phyloP scores from a whole-genome alignment of 2,797 vertebrate species.

The Lateolabrax maculatus region DNA sequence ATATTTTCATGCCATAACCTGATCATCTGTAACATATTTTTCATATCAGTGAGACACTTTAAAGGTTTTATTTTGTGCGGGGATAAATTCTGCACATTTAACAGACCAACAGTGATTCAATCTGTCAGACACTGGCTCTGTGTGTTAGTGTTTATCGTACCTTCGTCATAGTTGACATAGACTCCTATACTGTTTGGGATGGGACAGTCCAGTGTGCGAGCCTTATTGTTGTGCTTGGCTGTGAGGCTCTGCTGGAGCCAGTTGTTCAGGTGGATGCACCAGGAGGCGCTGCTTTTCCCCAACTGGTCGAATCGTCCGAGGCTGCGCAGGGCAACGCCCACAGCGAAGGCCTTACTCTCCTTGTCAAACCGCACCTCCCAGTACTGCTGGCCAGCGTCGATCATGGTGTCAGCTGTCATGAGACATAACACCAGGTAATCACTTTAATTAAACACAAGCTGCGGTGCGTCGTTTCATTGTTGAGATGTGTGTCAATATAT shows the following conservation, averaged over 20 bases:
- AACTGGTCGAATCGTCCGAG: conserved; percentile 95
- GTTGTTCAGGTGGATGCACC: conserved; percentile 98
- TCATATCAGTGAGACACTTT: background rate
- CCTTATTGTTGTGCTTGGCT: conserved; percentile 98
- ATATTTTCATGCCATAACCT: too few relatives aligned
- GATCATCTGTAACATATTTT: background rate
- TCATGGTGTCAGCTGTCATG: conserved; percentile 90
- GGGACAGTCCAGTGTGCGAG: conserved; percentile 90
- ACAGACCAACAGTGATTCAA: background rate
- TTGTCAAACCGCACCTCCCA: conserved; percentile 96
- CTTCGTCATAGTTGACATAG: conserved; percentile 95
- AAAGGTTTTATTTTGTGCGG: background rate
- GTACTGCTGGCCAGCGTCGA: conserved; percentile 93
- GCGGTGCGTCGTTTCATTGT: background rate
- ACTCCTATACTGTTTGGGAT: conserved; percentile 93
- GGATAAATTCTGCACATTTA: background rate
- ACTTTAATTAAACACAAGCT: too few relatives aligned
- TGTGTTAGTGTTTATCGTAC: conserved; percentile 67
- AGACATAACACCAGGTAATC: background rate
- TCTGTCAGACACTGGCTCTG: background rate
- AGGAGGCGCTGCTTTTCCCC: conserved; percentile 93
- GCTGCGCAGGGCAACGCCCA: conserved; percentile 91
- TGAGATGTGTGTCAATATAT: background rate
- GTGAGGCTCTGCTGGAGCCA: conserved; percentile 98
- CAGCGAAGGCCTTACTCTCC: conserved; percentile 95